Evolutionary conservation across 2,113 vertebrate species (phyloP), one percentile per base, ranked within the genome.

Genomic region (Brachyhypopomus occidentalis): DNA sequence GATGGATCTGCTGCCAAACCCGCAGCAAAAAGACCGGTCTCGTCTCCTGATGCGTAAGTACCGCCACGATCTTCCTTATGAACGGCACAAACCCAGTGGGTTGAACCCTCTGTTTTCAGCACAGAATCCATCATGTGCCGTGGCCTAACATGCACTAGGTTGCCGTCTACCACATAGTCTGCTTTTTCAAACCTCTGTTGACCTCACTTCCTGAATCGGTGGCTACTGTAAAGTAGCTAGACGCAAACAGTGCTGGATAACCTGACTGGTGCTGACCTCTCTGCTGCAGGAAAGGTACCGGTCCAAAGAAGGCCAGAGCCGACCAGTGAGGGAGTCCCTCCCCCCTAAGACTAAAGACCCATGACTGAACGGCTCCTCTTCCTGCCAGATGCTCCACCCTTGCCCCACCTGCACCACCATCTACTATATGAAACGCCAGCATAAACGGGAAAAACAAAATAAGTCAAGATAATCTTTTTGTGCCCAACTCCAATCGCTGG

Each of bases 291-390:
- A 96, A 95, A 95, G 84, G 90, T 45, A 88, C 88, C 0, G 92
- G 94, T 90, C 92, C 94, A 88, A 96, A 96, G 93, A 96, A 96
- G 86, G 93, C 94, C 74, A 93, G 94, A 90, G 81, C 92, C 12
- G 94, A 94, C 88, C 94, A 94, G 90, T 95, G 93, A 93, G 89
- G 92, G 88, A 81, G 75, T 66, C 48, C 80, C 30, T 25, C 62
- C 67, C 74, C 48, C 45, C 78, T 69, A 23, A 77, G 79, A 83
- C 79, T 60, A 79, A 79, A 81, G 75, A 82, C 84, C 82, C 74
- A 78, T 84, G 76, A 84, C 85, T 80, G 85, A 87, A 83, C 58
- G 81, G 62, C 80, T 71, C 79, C 80, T 67, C 80, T 76, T 72
- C 76, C 80, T 82, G 80, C 83, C 74, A 79, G 80, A 83, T 45